A percentile compares a stretch with the other conserved stretches of the same genome.
These are phyloP conservation scores for Microcebus murinus DNA, from an alignment of 2,113 vertebrate genomes.

Conservation along the genomic window DNA sequence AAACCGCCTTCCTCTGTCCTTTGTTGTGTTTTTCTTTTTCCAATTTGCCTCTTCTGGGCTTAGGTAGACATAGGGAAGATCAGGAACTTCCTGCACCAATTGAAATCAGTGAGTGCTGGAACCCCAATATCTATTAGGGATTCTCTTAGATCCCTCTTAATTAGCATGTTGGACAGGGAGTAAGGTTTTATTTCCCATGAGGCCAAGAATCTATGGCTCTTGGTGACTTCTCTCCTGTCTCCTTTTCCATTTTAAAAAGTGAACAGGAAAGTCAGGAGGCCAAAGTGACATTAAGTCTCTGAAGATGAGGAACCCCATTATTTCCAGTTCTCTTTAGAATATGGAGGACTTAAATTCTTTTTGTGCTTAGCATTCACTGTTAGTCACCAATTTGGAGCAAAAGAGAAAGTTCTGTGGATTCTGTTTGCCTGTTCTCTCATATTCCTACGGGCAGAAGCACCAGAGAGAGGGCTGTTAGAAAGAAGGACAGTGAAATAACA, in stretches of 20 bases:
- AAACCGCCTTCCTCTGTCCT: background rate
- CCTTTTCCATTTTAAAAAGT: background rate
- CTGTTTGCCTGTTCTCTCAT: background rate
- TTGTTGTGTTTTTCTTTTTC: background rate
- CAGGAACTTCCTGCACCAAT: background rate
- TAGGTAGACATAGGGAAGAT: background rate
- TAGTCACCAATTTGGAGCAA: background rate
- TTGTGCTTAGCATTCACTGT: background rate
- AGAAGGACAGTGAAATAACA: background rate
- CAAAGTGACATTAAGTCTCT: background rate
- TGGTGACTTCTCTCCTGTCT: background rate
- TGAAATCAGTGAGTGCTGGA: background rate
- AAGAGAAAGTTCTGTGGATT: background rate
- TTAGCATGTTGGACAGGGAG: background rate
- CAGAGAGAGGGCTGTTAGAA: background rate
- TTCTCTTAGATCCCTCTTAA: background rate
- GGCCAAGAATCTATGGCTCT: background rate
- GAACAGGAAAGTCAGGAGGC: background rate
- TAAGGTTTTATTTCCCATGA: background rate
- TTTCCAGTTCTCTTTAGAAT: background rate
- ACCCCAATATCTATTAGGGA: background rate
- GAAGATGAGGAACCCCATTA: background rate
- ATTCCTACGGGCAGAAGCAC: background rate
- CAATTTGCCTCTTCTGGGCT: background rate
- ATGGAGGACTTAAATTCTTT: background rate